Percentiles rank a stretch among this genome's conserved stretches.
Evolutionary conservation across 2,113 vertebrate species (phyloP).

Genomic region (Hystrix cristata): DNA sequence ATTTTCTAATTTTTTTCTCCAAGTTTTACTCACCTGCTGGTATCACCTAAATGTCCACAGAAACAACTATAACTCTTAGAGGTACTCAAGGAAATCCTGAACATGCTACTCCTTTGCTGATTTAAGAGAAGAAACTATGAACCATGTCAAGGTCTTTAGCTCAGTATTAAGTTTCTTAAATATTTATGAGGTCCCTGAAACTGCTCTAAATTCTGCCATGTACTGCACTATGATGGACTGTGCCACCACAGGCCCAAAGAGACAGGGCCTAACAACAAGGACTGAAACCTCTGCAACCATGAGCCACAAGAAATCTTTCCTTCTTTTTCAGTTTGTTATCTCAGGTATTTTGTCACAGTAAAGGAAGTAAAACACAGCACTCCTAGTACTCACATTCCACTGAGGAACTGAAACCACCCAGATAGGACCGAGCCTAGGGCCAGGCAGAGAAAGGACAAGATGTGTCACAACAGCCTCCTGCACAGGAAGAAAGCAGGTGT

Average conservation of each 20-base stretch:
- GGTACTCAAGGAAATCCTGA: background rate
- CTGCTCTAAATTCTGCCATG: background rate
- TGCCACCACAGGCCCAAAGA: background rate
- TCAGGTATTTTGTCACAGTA: background rate
- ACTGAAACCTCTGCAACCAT: background rate
- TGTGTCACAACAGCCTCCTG: accelerated
- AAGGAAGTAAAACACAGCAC: background rate
- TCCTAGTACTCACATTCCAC: no score
- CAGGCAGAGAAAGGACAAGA: background rate
- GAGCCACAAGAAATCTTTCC: background rate
- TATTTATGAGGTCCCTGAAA: background rate
- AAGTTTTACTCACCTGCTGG: background rate
- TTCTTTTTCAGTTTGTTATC: background rate
- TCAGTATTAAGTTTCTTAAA: background rate
- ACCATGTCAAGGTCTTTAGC: background rate
- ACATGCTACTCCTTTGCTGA: background rate
- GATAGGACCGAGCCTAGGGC: no score
- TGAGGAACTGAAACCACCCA: background rate
- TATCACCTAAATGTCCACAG: background rate
- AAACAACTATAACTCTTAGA: background rate
- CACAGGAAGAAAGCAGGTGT: background rate
- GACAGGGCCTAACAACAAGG: no score
- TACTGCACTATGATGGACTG: no score
- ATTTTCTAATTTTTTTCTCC: background rate
- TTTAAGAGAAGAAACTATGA: background rate